Conservation (phyloP, 2,888 invertebrate genomes). For the Chrysotoxum bicinctum region DNA sequence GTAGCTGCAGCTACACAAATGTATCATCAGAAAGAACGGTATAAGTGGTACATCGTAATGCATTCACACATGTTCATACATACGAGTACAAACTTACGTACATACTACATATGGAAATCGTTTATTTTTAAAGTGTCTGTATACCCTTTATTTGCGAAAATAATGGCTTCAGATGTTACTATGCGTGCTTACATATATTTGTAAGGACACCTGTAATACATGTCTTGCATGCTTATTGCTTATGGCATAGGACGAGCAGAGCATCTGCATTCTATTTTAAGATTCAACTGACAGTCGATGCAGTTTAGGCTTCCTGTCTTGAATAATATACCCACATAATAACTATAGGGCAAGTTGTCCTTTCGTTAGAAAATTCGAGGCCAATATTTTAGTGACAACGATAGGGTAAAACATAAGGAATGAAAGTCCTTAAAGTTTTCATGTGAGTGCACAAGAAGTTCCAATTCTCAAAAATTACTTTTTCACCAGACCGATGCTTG, state of each 20-base stretch:
- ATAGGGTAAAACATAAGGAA: too few species aligned
- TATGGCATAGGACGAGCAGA: neutral
- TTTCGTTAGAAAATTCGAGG: too few species aligned
- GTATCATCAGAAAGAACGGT: neutral
- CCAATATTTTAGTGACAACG: too few species aligned
- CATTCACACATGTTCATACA: too few species aligned
- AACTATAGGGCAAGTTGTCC: too few species aligned
- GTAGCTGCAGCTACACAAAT: neutral
- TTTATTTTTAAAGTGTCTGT: conserved; percentile 1
- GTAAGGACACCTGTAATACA: neutral
- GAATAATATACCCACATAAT: too few species aligned
- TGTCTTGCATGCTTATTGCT: neutral
- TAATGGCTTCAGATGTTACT: neutral
- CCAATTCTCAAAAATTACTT: too few species aligned
- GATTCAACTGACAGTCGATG: neutral
- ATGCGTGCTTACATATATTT: neutral
- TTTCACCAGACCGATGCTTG: too few species aligned
- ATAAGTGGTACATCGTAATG: neutral
- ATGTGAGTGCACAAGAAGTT: too few species aligned
- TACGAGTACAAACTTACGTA: neutral
- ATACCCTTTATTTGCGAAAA: neutral
- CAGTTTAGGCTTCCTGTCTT: too few species aligned
- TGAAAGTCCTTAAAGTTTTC: too few species aligned
- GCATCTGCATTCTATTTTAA: neutral
- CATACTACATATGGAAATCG: neutral